Evolutionary conservation across 1,140 invertebrate genomes (phyloP).

Genomic region (Zaprionus tsacasi): DNA sequence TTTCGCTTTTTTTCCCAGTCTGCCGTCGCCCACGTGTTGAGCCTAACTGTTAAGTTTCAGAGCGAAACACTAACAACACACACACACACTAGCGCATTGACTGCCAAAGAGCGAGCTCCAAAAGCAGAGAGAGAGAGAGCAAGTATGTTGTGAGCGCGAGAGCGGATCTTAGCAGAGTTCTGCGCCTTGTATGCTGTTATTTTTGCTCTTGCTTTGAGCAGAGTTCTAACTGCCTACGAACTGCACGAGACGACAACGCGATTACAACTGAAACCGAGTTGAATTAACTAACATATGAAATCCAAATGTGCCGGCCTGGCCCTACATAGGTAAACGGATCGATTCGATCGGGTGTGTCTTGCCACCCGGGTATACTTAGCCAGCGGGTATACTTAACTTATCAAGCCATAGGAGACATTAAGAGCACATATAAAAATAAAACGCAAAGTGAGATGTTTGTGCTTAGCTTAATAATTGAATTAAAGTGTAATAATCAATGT

Average conservation of each 20-base stretch:
- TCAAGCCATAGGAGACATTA: neutral
- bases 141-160: neutral
- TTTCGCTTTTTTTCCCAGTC: constrained; percentile 21
- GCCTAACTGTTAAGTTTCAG: constrained; percentile 4
- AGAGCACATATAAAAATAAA: neutral
- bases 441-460: neutral
- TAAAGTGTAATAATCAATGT: too few relatives aligned
- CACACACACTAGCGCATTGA: neutral
- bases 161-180: constrained; percentile 11
- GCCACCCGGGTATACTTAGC: neutral
- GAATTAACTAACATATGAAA: constrained; percentile 39
- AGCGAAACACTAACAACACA: neutral
- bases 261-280: constrained; percentile 61
- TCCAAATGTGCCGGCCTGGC: neutral
- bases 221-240: constrained; percentile 34
- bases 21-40: constrained; percentile 64
- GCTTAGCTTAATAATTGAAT: too few relatives aligned
- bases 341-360: neutral
- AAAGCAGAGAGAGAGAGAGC: constrained; percentile 17
- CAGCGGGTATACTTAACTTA: neutral
- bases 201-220: constrained; percentile 5
- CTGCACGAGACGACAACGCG: constrained; percentile 52
- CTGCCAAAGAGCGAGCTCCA: neutral
- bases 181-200: constrained; percentile 28
- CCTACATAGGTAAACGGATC: neutral